These are phyloP conservation scores for Monopterus albus DNA, from an alignment of 2,113 vertebrate genomes.

Conservation along the genomic window DNA sequence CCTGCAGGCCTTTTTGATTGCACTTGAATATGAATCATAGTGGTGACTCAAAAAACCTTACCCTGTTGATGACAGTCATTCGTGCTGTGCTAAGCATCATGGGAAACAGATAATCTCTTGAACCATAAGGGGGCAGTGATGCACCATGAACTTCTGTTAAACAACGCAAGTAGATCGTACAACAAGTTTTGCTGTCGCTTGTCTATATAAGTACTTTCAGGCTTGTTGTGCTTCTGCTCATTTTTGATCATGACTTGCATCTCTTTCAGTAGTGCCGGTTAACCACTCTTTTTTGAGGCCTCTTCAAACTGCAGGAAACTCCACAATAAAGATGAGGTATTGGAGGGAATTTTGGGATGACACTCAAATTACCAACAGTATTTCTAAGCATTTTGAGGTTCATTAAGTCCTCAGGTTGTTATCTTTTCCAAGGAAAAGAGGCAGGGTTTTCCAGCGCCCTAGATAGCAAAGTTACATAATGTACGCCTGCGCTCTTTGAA, in stretches of 20 bases:
- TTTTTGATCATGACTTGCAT: neutral
- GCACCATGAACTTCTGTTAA: neutral
- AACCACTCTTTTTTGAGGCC: neutral
- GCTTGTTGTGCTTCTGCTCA: neutral
- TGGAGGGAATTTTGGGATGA: neutral
- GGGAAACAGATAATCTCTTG: neutral
- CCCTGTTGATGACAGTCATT: neutral
- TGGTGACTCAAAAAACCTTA: constrained; percentile 18
- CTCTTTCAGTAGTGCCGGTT: neutral
- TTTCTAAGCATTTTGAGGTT: constrained; percentile 17
- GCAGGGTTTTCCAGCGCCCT: constrained; percentile 33
- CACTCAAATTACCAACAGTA: neutral
- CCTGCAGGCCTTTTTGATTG: too few species aligned
- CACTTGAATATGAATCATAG: constrained; percentile 12
- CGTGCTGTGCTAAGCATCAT: neutral
- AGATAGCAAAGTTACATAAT: constrained; percentile 61
- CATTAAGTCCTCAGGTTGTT: constrained; percentile 10
- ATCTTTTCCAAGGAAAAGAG: constrained; percentile 28
- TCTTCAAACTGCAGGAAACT: neutral
- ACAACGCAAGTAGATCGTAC: neutral
- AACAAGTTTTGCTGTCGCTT: neutral
- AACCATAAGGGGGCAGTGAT: constrained; percentile 29
- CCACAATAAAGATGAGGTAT: neutral
- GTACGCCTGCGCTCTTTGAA: constrained; percentile 40
- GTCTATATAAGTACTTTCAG: too few species aligned